Percentiles rank a stretch among this genome's conserved stretches.
phyloP scores from a whole-genome alignment of 2,113 vertebrate species.

The Cromileptes altivelis region DNA sequence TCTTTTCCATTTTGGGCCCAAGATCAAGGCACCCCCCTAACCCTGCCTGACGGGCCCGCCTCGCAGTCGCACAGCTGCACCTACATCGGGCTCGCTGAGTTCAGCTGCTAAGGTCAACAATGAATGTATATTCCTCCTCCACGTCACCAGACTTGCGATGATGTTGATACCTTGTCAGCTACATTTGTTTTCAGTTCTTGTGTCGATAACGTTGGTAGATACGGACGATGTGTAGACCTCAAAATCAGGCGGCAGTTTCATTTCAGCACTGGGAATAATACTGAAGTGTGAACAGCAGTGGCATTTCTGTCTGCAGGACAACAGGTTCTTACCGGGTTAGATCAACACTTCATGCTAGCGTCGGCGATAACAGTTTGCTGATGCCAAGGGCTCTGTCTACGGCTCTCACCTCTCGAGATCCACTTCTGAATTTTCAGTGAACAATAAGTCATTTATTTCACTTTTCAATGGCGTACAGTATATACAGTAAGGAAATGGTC shows the following conservation, averaged over 20 bases:
- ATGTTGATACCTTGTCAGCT: conserved; percentile 54
- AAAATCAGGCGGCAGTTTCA: conserved; percentile 34
- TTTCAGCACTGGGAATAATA: conserved; percentile 60
- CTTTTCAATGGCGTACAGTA: conserved; percentile 54
- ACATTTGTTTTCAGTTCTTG: conserved; percentile 62
- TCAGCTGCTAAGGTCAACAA: conserved; percentile 84
- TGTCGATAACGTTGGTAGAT: conserved; percentile 41
- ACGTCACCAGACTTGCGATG: conserved; percentile 58
- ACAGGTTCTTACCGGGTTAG: conserved; percentile 60
- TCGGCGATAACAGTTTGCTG: conserved; percentile 46
- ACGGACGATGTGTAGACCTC: conserved; percentile 44
- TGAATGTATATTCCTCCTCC: conserved; percentile 85
- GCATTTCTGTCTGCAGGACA: conserved; percentile 53
- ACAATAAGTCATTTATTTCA: conserved; percentile 59
- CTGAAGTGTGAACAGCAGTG: conserved; percentile 35
- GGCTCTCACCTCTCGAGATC: conserved; percentile 66
- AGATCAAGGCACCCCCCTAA: conserved; percentile 4
- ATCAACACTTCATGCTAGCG: conserved; percentile 62
- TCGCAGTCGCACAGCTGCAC: conserved; percentile 46
- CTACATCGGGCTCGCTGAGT: conserved; percentile 72
- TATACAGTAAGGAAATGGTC: conserved; percentile 68
- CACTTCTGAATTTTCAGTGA: conserved; percentile 59
- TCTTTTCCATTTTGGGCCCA: conserved; percentile 2
- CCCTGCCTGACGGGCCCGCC: conserved; percentile 29
- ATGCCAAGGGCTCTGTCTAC: conserved; percentile 83